Conservation (phyloP, 2,797 vertebrate species). For the Leptodactylus fallax region DNA sequence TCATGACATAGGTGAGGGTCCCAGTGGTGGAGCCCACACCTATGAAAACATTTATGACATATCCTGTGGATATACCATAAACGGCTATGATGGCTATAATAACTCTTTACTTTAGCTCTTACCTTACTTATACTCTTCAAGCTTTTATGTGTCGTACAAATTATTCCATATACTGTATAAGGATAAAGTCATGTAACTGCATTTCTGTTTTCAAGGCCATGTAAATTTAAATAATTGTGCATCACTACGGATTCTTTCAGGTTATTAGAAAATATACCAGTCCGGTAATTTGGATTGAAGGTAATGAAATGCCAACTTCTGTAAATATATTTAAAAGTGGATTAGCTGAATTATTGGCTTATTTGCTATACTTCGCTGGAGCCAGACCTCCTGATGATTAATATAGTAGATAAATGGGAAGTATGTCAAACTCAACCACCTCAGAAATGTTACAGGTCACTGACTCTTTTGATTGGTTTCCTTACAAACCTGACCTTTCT, state of each 20-base stretch:
- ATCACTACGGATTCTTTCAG: background rate
- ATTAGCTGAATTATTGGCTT: slow-evolving; percentile 19
- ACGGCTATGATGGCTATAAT: too few relatives aligned
- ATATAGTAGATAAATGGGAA: slow-evolving; percentile 35
- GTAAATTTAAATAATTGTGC: background rate
- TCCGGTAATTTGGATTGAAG: background rate
- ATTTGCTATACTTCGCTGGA: background rate
- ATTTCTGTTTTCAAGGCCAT: background rate
- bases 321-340: slow-evolving; percentile 11
- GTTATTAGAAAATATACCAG: background rate
- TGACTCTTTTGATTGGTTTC: slow-evolving; percentile 60
- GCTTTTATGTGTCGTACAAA: too few relatives aligned
- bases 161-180: too few relatives aligned
- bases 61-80: too few relatives aligned
- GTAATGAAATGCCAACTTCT: background rate
- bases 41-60: too few relatives aligned
- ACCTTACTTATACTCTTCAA: too few relatives aligned
- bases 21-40: too few relatives aligned
- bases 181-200: background rate
- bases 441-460: slow-evolving; percentile 53
- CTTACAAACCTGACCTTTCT: slow-evolving; percentile 56
- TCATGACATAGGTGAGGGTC: too few relatives aligned
- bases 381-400: slow-evolving; percentile 29
- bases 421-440: slow-evolving; percentile 41
- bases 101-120: too few relatives aligned